Evolutionary conservation across 2,113 vertebrate species (phyloP).

Genomic region (Crotalus tigris): DNA sequence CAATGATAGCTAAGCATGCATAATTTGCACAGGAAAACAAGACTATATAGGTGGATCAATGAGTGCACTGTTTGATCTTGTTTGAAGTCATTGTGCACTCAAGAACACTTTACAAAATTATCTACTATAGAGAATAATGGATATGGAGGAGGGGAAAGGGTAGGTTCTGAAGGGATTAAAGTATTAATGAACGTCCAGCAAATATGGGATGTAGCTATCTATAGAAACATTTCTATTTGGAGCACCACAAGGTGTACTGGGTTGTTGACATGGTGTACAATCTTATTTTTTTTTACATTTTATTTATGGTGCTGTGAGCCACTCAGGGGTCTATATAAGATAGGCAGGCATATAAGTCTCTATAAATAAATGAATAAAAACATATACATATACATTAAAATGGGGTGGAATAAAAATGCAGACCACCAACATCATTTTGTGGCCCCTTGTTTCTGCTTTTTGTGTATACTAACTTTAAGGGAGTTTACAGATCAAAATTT

Average conservation of each 20-base stretch:
- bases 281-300: too few species aligned
- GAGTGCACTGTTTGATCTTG: not conserved
- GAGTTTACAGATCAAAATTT: not conserved
- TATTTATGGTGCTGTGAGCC: too few species aligned
- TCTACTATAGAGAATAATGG: not conserved
- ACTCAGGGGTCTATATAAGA: too few species aligned
- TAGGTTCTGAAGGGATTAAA: too few species aligned
- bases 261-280: too few species aligned
- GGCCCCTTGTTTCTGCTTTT: not conserved
- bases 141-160: too few species aligned
- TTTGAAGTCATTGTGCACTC: not conserved
- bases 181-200: too few species aligned
- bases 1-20: not conserved
- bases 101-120: not conserved
- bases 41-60: not conserved
- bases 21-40: not conserved
- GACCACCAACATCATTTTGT: not conserved
- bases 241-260: too few species aligned
- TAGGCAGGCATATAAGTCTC: not conserved
- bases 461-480: not conserved
- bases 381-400: not conserved
- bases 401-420: not conserved
- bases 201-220: not conserved
- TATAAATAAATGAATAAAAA: not conserved
- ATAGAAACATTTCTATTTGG: too few species aligned